These are phyloP conservation scores for Macropis europaea DNA, from an alignment of 2,888 invertebrate species.

Conservation along the genomic window DNA sequence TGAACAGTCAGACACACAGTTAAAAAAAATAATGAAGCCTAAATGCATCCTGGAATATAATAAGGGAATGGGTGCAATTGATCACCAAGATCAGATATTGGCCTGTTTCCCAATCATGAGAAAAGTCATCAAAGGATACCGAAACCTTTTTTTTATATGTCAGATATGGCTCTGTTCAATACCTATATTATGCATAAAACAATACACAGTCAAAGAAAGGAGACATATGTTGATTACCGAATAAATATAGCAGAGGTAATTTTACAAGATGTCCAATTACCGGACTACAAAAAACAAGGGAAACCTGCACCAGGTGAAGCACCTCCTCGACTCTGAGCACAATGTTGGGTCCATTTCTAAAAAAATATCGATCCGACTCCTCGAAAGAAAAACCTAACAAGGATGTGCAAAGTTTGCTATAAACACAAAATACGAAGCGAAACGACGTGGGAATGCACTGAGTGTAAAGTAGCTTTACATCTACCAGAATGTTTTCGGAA, in stretches of 20 bases:
- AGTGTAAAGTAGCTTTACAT: constrained; percentile 20
- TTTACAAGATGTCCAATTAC: constrained; percentile 22
- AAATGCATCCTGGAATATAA: constrained; percentile 54
- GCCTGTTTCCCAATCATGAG: constrained; percentile 53
- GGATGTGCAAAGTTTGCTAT: constrained; percentile 19
- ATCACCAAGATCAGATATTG: too few relatives aligned
- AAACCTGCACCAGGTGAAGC: constrained; percentile 12
- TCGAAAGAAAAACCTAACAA: constrained; percentile 11
- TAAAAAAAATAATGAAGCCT: constrained; percentile 53
- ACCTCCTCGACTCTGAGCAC: constrained; percentile 8
- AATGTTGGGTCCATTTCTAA: constrained; percentile 23
- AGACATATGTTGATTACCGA: constrained; percentile 29
- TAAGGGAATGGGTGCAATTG: too few relatives aligned
- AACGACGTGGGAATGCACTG: constrained; percentile 8
- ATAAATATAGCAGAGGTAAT: constrained; percentile 24
- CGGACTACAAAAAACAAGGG: constrained; percentile 15
- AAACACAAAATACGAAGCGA: constrained; percentile 13
- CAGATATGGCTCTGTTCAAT: constrained; percentile 51
- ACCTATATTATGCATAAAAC: constrained; percentile 27
- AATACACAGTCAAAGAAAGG: constrained; percentile 30
- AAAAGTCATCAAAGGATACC: constrained; percentile 52
- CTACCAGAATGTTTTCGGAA: constrained; percentile 4
- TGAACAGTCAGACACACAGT: constrained; percentile 30
- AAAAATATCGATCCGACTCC: constrained; percentile 23
- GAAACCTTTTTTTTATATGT: constrained; percentile 53